Evolutionary conservation across 1,140 invertebrate genomes (phyloP).

Genomic region (Tetragonula clypearis): DNA sequence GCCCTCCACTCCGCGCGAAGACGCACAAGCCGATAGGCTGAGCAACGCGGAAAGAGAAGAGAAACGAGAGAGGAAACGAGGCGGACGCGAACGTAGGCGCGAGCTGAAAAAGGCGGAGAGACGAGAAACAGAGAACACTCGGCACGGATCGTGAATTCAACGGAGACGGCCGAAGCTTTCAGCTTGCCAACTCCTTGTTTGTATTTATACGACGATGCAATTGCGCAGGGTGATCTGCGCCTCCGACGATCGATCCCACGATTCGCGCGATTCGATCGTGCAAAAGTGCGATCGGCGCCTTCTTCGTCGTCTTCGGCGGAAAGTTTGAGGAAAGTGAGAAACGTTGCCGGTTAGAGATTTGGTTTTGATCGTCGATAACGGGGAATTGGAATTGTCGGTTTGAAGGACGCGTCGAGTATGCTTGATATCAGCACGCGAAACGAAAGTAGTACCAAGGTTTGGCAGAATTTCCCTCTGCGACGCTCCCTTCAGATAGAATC

Average conservation of each 20-base stretch:
- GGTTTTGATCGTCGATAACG: no score
- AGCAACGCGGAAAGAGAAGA: no score
- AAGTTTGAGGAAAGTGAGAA: no score
- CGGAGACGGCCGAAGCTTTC: conserved; percentile 48
- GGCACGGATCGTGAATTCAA: conserved; percentile 18
- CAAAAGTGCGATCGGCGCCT: no score
- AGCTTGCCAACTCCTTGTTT: conserved; percentile 32
- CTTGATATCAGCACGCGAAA: no score
- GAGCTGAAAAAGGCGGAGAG: conserved; percentile 47
- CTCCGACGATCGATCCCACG: conserved; percentile 1
- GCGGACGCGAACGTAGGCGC: conserved; percentile 62
- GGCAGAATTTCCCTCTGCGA: no score
- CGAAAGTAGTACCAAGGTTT: no score
- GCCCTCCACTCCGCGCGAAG: conserved; percentile 26
- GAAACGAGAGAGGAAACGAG: conserved; percentile 24
- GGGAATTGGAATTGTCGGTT: no score
- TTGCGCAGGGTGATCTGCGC: conserved; percentile 20
- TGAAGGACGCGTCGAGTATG: no score
- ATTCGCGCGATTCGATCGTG: conserved; percentile 14
- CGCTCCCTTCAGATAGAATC: no score
- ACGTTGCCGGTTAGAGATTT: no score
- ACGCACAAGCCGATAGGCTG: not conserved
- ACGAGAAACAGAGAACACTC: conserved; percentile 36
- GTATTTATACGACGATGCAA: conserved; percentile 40
- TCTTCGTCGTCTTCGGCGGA: no score